phyloP scores from a whole-genome alignment of 92 coral and sea anemone species.

The Hydrozoanthus gracilis region DNA sequence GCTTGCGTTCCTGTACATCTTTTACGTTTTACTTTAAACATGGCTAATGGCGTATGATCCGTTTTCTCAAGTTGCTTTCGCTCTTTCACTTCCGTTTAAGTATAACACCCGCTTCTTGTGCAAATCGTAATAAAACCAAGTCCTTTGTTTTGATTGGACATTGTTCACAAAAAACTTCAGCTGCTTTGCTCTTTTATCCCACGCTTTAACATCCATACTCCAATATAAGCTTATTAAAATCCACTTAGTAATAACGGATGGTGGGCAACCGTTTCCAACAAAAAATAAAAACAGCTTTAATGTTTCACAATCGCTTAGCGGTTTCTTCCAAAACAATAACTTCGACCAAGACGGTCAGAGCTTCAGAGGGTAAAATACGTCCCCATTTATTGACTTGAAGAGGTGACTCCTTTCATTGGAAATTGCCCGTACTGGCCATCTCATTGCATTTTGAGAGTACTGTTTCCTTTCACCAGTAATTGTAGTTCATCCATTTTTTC shows the following conservation, averaged over 20 bases:
- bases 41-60: background rate
- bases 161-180: background rate
- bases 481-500: no score
- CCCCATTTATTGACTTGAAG: constrained; percentile 16
- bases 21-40: background rate
- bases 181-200: constrained; percentile 1
- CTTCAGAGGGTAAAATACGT: constrained; percentile 24
- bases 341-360: constrained; percentile 31
- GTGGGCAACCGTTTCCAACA: constrained; percentile 46
- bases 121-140: constrained; percentile 45
- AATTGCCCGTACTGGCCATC: background rate
- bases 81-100: constrained; percentile 23
- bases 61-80: background rate
- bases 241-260: constrained; percentile 32
- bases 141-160: background rate
- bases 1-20: background rate
- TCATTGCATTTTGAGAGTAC: no score
- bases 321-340: constrained; percentile 39
- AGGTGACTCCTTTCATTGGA: background rate
- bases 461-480: no score
- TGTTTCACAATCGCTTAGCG: constrained; percentile 32
- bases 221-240: constrained; percentile 36
- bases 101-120: constrained; percentile 17
- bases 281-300: constrained; percentile 26
- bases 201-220: constrained; percentile 20